Conservation (phyloP, 2,888 invertebrate species). For the Orgyia antiqua region DNA sequence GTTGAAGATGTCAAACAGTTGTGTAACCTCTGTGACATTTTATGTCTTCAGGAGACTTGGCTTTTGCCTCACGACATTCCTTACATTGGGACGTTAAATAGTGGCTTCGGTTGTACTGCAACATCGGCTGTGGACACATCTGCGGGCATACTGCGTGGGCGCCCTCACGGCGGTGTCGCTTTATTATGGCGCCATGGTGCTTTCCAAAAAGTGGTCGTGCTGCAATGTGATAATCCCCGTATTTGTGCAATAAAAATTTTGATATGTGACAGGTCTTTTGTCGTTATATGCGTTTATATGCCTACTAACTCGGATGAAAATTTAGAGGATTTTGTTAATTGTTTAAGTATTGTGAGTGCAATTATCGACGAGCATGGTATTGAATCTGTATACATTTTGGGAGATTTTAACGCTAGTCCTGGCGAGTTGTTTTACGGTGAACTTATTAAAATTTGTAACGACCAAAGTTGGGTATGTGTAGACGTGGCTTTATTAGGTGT, state of each 20-base stretch:
- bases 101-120: slow-evolving; percentile 3
- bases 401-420: no score
- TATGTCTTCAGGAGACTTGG: slow-evolving; percentile 5
- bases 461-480: not conserved
- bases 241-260: no score
- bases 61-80: slow-evolving; percentile 4
- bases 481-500: not conserved
- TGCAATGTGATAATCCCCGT: not conserved
- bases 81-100: slow-evolving; percentile 1
- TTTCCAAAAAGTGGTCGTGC: not conserved
- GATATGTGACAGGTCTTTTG: no score
- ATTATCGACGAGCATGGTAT: no score
- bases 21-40: not conserved
- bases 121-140: slow-evolving; percentile 3
- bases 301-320: no score
- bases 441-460: not conserved
- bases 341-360: no score
- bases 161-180: slow-evolving; percentile 5
- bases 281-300: no score
- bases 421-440: not conserved
- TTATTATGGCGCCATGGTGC: slow-evolving; percentile 1
- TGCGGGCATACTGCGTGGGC: slow-evolving; percentile 1
- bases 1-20: slow-evolving; percentile 1
- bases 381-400: no score
- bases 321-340: no score